Base-by-base conservation (phyloP, 2,888 invertebrate genomes). In the Eucriotettix oculatus region DNA sequence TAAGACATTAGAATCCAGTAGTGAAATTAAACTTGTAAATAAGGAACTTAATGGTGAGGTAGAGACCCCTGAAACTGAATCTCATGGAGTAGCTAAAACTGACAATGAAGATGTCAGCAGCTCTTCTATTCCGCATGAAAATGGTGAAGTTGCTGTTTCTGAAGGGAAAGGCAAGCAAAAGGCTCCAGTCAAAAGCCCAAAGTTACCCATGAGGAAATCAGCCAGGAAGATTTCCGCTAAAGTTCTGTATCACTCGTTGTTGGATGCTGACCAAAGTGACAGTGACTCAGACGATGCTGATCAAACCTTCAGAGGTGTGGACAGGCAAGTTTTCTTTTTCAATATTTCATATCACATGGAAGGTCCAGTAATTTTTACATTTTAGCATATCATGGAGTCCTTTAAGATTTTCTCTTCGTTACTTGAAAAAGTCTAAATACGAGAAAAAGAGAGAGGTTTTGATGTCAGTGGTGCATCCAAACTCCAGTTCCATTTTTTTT, bases 101-200 rank as follows among this genome's bases (percentile, higher is more conserved):
- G 14, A n/a, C 48, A 48, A 42, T 57, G 57, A 52, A 17, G 42
- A 54, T 29, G 59, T 57, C 17, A 61, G 58, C 56, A 61, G 58
- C 56, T 41, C 58, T 16, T 52, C 58, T n/a, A 17, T 53, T 16
- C 56, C 59, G 3, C 52, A 16, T 16, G 64, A 63, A 55, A 63
- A 62, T 57, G 61, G 61, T 16, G 61, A 64, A 40, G 55, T 58
- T 14, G 29, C 12, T n/a, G 48, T 42, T n/a, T 43, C 16, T 54
- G 63, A 62, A 29, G 62, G 58, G 14, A 63, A 65, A 57, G 64
- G 65, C 48, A 66, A 66, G 60, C 61, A 59, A 16, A 62, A 65
- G 59, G 48, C 58, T 44, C 17, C 60, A 53, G 60, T 52, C 56
- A 56, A 57, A n/a, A 53, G 56, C 54, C 52, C 52, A 29, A 54